Base-by-base conservation (phyloP, 1,140 invertebrate genomes). In the Teleopsis dalmanni region DNA sequence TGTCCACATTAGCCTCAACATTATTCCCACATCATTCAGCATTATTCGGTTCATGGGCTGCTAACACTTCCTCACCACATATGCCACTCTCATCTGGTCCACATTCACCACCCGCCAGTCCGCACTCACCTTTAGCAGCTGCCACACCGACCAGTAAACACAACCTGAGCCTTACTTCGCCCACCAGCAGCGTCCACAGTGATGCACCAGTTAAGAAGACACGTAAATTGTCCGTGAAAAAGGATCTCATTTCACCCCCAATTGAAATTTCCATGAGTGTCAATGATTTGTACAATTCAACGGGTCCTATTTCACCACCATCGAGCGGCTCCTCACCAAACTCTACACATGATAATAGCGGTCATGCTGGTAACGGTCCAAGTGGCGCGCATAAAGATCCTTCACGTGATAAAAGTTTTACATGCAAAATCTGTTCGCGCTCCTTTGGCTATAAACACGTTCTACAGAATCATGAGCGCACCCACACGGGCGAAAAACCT, bases 401-500 rank as follows among this genome's bases (percentile, higher is more conserved):
- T 56, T 74, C 75, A 1, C 73, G 84, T 2, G 88, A 91, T 55
- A 88, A 89, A 63, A 81, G 85, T 3, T 95, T 95, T 71, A 88
- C 83, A 3, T 95, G 91, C 72, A 81, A 81, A 42, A 83, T 90
- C 4, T 95, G 91, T 71, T 83, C 83, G 33, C 80, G 87, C 45
- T 87, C 84, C 2, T 95, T 95, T 60, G 91, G 90, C 7, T 95
- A 95, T 74, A 95, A 95, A 63, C 91, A 95, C 70, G 91, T 95
- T 3, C 73, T 95, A 16, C 91, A 95, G 65, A 98, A 98, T 64
- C 94, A 98, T 70, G 91, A 95, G 55, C 81, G 94, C 42, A 98
- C 93, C 0, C 95, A 98, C 69, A 97, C 94, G 0, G 94, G 95
- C 0, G 91, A 95, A 63, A 95, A 96, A 60, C 95, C 95, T 0